Base-by-base conservation (phyloP, 2,888 invertebrate species). In the Iphiclides podalirius region DNA sequence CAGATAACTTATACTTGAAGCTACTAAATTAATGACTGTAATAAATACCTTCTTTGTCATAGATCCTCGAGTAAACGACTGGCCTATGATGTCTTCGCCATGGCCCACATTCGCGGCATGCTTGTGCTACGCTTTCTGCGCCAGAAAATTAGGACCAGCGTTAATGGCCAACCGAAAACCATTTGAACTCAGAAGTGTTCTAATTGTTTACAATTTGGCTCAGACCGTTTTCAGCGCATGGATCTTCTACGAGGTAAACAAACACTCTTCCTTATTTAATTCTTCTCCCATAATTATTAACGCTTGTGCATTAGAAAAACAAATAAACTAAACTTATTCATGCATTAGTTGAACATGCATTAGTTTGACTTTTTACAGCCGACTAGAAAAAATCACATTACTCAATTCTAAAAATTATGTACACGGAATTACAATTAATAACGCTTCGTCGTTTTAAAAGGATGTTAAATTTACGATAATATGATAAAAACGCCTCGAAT, bases 141-240 rank as follows among this genome's bases (percentile, higher is more conserved):
- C 96, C 63, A 94, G 92, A 80, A 92, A 92, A 51, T 75, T 96
- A 60, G 97, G 97, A 53, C 98, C 98, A 42, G 90, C 91, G 66
- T 78, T 96, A 48, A 98, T 98, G 98, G 94, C 94, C 66, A 95
- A 96, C 76, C 91, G 96, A 57, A 95, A 96, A 84, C 95, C 98
- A 35, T 93, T 95, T 84, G 93, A 96, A 71, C 90, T 98, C 56
- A 91, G 95, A 64, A 90, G 90, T 63, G 76, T 94, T 50, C 92
- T 98, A 72, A 92, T 98, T 63, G 81, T 94, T 58, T 98, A 98
- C 83, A 98, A 98, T 86, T 90, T 96, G 59, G 90, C 94, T 70
- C 98, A 98, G 91, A 97, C 97, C 20, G 69, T 95, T 63, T 94
- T 98, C 82, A 97, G 97, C 72, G 90, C 94, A 54, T 97, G 96